Base-by-base conservation (phyloP, 2,113 vertebrate species). In the Columba janthina region DNA sequence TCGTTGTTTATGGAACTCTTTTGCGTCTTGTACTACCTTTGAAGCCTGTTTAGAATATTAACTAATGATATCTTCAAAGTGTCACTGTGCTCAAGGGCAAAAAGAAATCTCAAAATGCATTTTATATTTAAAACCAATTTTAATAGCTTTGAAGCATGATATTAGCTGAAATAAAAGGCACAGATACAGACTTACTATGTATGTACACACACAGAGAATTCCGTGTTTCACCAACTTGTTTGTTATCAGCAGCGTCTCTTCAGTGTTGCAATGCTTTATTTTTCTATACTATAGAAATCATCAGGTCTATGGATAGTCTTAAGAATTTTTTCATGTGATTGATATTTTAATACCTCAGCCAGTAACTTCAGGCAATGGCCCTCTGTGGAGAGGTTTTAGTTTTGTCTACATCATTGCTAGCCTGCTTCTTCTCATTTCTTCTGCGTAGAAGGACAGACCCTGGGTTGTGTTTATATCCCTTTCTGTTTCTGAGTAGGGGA, bases 31-130 rank as follows among this genome's bases (percentile, higher is more conserved):
- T 85, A 31, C 62, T 89, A 64, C 79, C 83, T 97, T 96, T 95
- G 93, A 97, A 96, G 75, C 51, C 69, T 96, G 87, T 96, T 97
- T 96, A 84, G 92, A 75, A 96, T 87, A 94, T 94, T 95, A 96
- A 96, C 70, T 97, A 96, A 94, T 94, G 57, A 72, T 88, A 82
- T 96, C 94, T 98, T 98, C 94, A 96, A 97, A 97, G 89, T 94
- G 80, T 96, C 87, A 60, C 89, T 96, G 56, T 91, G 80, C 89
- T 97, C 86, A 97, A 97, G 95, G 96, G 77, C 94, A 94, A 89
- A 96, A 97, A 95, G 92, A 92, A 67, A 89, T 96, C 61, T 91
- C 46, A 92, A 81, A 97, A 93, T 83, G 38, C 74, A 83, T 69
- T 92, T 96, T 87, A 71, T 94, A 78, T 65, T 79, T 94, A 81